These are phyloP conservation scores for Rhinolophus ferrumequinum DNA, from an alignment of 2,113 vertebrate genomes.

Conservation along the genomic window DNA sequence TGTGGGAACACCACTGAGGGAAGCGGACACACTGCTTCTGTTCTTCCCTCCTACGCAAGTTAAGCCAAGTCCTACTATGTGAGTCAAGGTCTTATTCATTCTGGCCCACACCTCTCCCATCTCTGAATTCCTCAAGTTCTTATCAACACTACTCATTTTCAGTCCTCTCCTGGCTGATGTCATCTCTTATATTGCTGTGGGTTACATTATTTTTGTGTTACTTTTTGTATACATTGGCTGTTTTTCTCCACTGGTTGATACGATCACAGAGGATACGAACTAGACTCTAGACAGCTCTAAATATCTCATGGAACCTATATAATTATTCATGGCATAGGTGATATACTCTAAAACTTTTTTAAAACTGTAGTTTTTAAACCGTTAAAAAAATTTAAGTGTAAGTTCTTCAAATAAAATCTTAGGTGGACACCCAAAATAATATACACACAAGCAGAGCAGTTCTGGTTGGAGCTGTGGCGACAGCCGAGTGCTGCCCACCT, in stretches of 20 bases:
- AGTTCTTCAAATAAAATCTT: constrained; percentile 30
- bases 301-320: not conserved
- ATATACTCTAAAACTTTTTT: not conserved
- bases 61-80: constrained; percentile 31
- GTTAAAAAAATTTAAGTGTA: not conserved
- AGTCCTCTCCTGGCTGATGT: constrained; percentile 65
- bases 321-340: constrained; percentile 10
- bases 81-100: constrained; percentile 67
- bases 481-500: not conserved
- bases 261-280: not conserved
- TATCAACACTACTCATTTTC: constrained; percentile 72
- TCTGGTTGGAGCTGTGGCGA: not conserved
- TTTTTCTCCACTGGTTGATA: constrained; percentile 1
- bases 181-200: constrained; percentile 53
- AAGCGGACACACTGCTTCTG: constrained; percentile 70
- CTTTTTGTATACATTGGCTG: constrained; percentile 9
- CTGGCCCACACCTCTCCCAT: constrained; percentile 76
- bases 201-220: constrained; percentile 20
- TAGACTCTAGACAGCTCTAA: constrained; percentile 7
- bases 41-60: constrained; percentile 70
- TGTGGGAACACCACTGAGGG: not conserved
- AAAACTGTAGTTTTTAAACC: not conserved
- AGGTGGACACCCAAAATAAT: not conserved
- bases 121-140: constrained; percentile 77
- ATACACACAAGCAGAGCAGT: not conserved